Conservation (phyloP, 2,113 vertebrate species). For the Serilophus lunatus region DNA sequence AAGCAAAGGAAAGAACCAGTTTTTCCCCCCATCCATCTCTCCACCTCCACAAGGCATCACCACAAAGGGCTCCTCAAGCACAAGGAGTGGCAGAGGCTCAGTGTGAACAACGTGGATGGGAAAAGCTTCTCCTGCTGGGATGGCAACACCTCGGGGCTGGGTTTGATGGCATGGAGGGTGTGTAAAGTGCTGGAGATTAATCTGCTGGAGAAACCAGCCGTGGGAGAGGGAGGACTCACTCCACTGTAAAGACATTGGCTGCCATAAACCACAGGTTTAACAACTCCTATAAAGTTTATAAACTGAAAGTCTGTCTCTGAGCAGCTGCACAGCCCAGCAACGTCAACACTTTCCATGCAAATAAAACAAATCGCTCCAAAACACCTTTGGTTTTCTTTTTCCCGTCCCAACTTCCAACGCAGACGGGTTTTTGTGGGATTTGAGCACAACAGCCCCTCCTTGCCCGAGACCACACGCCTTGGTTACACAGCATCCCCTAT, state of each 20-base stretch:
- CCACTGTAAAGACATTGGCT: background rate
- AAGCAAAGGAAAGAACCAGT: no score
- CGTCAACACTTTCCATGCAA: rapidly evolving
- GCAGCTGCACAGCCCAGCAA: background rate
- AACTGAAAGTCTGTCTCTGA: rapidly evolving
- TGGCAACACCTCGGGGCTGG: background rate
- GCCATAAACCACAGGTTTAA: background rate
- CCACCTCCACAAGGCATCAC: background rate
- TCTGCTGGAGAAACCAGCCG: background rate
- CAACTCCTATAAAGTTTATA: background rate
- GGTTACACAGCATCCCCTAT: rapidly evolving
- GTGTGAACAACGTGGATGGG: rapidly evolving
- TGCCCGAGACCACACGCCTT: rapidly evolving
- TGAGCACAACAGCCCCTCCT: rapidly evolving
- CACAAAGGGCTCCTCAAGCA: background rate
- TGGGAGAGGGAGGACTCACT: background rate
- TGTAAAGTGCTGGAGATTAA: background rate
- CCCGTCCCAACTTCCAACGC: rapidly evolving
- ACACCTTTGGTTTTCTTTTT: rapidly evolving
- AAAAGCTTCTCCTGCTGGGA: background rate
- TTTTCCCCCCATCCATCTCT: no score
- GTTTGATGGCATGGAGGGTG: background rate
- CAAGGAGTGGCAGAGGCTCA: background rate
- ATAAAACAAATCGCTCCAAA: background rate
- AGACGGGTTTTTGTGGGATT: rapidly evolving